Evolutionary conservation across 2,113 vertebrate genomes (phyloP).

Genomic region (Myrmecobius fasciatus): DNA sequence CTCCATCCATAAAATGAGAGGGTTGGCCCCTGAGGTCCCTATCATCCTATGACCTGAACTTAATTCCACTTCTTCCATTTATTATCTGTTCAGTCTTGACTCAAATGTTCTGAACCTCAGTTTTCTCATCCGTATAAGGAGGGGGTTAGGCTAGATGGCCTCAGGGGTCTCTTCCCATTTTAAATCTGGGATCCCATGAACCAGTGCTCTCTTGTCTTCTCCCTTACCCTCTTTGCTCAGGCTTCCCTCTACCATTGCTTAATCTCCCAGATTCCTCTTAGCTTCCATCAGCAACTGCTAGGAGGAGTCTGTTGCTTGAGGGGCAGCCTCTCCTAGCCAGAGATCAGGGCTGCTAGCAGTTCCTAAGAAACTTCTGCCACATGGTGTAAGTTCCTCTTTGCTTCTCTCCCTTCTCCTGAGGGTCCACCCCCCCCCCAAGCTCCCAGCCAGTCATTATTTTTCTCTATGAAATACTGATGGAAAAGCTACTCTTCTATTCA

Average conservation of each 20-base stretch:
- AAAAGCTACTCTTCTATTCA: constrained; percentile 50
- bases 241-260: constrained; percentile 65
- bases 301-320: constrained; percentile 68
- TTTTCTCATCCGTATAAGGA: background rate
- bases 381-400: background rate
- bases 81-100: background rate
- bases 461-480: constrained; percentile 39
- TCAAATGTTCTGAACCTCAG: background rate
- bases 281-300: constrained; percentile 38
- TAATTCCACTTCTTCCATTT: background rate
- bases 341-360: constrained; percentile 56
- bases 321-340: constrained; percentile 56
- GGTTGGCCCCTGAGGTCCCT: background rate
- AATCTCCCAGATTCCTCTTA: constrained; percentile 44
- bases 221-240: background rate
- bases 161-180: background rate
- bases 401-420: background rate
- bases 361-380: constrained; percentile 68
- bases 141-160: background rate
- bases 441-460: constrained; percentile 16
- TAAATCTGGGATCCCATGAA: background rate
- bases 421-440: background rate
- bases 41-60: background rate
- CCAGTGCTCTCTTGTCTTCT: constrained; percentile 4
- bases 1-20: background rate